Evolutionary conservation across 2,888 invertebrate genomes (phyloP).

Genomic region (Perizoma affinitatum): DNA sequence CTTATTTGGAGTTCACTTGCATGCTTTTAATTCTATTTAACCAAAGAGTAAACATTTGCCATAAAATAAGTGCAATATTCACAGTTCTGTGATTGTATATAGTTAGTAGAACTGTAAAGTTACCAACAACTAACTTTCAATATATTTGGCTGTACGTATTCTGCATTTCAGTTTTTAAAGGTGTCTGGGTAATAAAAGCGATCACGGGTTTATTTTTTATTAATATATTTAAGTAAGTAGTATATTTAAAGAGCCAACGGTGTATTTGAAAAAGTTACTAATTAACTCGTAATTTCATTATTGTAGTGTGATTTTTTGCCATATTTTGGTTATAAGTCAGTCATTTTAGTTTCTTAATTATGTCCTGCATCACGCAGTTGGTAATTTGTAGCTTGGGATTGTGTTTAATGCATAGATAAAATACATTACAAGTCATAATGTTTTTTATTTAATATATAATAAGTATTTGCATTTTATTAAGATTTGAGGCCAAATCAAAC

Average conservation of each 20-base stretch:
- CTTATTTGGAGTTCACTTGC: constrained; percentile 15
- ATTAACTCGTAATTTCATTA: no score
- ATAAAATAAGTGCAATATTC: constrained; percentile 31
- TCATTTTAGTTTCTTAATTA: constrained; percentile 1
- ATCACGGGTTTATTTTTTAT: neutral
- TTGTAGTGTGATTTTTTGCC: neutral
- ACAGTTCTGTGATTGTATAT: constrained; percentile 30
- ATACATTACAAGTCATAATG: no score
- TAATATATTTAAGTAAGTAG: no score
- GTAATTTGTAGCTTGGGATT: no score
- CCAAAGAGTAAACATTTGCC: constrained; percentile 34
- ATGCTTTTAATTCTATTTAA: constrained; percentile 35
- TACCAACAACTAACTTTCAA: constrained; percentile 22
- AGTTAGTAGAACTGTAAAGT: constrained; percentile 14
- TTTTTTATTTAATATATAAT: no score
- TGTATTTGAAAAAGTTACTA: no score
- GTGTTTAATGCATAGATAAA: no score
- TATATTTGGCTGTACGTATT: constrained; percentile 31
- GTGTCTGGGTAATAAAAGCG: constrained; percentile 14
- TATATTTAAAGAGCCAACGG: no score
- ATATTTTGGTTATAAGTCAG: neutral
- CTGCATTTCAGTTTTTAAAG: constrained; percentile 38
- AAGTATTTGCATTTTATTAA: no score
- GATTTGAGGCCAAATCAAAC: no score
- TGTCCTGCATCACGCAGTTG: constrained; percentile 15